Evolutionary conservation across 2,113 vertebrate genomes (phyloP).

Genomic region (Notechis scutatus): DNA sequence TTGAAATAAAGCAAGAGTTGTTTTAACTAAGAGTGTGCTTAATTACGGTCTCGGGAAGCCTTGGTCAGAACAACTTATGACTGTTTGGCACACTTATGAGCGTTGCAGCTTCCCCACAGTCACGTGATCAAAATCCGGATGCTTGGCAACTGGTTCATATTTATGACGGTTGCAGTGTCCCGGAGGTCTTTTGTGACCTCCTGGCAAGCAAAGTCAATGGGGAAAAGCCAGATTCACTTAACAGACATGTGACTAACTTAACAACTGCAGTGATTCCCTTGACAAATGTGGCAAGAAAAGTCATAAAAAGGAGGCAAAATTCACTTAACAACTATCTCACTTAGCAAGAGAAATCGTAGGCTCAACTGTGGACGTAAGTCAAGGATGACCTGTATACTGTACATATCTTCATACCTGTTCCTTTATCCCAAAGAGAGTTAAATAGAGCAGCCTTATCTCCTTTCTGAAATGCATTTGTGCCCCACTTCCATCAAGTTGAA

Average conservation of each 20-base stretch:
- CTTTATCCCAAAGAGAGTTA: neutral
- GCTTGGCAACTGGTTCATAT: neutral
- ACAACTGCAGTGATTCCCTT: neutral
- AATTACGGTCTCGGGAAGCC: too few relatives aligned
- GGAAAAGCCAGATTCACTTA: neutral
- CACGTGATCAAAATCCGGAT: neutral
- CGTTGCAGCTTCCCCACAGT: neutral
- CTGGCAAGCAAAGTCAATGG: neutral
- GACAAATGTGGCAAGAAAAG: neutral
- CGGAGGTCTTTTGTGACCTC: neutral
- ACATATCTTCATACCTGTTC: neutral
- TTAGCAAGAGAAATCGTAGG: neutral
- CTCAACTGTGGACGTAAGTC: neutral
- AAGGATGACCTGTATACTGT: neutral
- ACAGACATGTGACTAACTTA: neutral
- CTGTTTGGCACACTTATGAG: neutral
- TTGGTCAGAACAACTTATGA: too few relatives aligned
- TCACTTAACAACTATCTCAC: neutral
- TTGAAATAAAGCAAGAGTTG: too few relatives aligned
- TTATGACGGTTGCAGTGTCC: neutral
- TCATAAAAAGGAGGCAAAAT: neutral
- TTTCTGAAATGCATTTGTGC: neutral
- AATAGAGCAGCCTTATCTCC: neutral
- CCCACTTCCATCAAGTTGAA: neutral
- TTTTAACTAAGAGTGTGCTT: too few relatives aligned